Evolutionary conservation across 2,888 invertebrate species (phyloP), one percentile per base, ranked within the genome.

Genomic region (Mongoloraphidia duomilia): DNA sequence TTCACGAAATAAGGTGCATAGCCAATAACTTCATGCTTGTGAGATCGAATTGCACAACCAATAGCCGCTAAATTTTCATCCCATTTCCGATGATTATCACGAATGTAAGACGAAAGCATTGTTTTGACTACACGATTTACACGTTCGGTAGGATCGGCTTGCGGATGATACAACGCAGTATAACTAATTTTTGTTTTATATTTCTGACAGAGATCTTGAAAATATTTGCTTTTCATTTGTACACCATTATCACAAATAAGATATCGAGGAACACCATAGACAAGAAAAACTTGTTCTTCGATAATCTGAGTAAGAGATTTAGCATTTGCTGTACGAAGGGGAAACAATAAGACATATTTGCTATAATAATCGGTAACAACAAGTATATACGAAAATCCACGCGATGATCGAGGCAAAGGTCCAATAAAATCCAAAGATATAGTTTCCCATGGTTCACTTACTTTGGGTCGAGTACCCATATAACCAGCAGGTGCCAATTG

Each of bases 51-150:
- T 10, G 56, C 53, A 52, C 53, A 56, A 9, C 50, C 51, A 10
- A 56, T 26, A 37, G 52, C 47, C 9, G 48, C 33, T 12, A 58
- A 47, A 44, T 54, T 41, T 13, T 44, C 14, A 52, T 57, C 56
- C 54, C 56, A 58, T 3, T 34, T 33, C 6, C 55, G 35, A 38
- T 63, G 62, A 42, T 59, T 54, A 1, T 53, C 51, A 0, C 35
- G 43, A 1, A 61, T 53, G 44, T 56, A 62, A 6, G 59, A 46
- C 0, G 56, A 36, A 2, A 63, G 53, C 57, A 63, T 60, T 1
- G 59, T 59, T 49, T 61, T 60, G 6, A 63, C 17, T 0, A 59
- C 59, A 13, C 58, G 45, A 42, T 61, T 63, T 65, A n/a, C n/a
- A n/a, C n/a, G n/a, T n/a, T n/a, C n/a, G n/a, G n/a, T n/a, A n/a